Evolutionary conservation across 2,113 vertebrate genomes (phyloP).

Genomic region (Phylloscopus trochiloides): DNA sequence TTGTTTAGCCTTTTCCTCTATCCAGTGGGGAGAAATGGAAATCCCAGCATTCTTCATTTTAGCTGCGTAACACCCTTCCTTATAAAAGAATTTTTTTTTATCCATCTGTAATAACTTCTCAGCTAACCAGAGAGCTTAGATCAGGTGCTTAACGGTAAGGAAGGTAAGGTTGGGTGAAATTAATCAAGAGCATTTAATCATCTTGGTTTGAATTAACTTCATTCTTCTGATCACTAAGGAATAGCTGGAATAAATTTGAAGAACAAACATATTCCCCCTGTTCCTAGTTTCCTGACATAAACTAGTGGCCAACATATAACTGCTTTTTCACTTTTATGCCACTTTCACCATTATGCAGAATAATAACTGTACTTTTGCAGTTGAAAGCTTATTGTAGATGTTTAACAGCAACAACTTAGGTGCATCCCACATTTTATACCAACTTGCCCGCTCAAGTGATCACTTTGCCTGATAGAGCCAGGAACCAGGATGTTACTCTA

Average conservation of each 20-base stretch:
- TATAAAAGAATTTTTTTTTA: neutral
- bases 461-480: neutral
- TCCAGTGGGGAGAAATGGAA: neutral
- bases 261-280: fast-evolving
- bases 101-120: neutral
- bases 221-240: neutral
- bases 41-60: neutral
- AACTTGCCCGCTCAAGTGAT: neutral
- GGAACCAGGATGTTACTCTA: neutral
- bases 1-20: neutral
- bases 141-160: neutral
- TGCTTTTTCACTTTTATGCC: neutral
- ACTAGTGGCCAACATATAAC: neutral
- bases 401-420: neutral
- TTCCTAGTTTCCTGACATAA: neutral
- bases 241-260: neutral
- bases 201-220: neutral
- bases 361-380: neutral
- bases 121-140: neutral
- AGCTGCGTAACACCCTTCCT: neutral
- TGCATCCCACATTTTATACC: neutral
- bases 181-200: neutral
- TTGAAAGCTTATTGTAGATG: neutral
- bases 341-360: neutral
- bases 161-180: neutral